Conservation (phyloP, 30 jellyfish, hydroid and myxozoan species). For the Turritopsis rubra region DNA sequence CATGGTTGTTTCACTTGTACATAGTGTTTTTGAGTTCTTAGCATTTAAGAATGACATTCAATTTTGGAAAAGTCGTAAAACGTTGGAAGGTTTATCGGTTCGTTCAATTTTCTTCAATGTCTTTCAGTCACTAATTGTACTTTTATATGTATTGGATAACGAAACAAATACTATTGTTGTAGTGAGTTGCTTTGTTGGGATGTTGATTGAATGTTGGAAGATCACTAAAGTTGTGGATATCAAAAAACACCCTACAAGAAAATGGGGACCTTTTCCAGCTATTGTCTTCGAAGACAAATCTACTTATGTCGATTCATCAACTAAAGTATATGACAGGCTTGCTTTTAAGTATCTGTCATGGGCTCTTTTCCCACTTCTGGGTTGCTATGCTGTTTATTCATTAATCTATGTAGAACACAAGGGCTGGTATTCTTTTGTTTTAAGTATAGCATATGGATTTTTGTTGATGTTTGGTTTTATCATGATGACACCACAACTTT, state of each 20-base stretch:
- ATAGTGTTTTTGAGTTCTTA: conserved; percentile 91
- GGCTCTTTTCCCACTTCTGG: conserved; percentile 80
- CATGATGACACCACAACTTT: conserved; percentile 99
- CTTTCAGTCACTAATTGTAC: conserved; percentile 87
- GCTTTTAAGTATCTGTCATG: conserved; percentile 90
- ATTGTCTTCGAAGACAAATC: conserved; percentile 72
- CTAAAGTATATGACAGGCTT: conserved; percentile 81
- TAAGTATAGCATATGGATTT: conserved; percentile 89
- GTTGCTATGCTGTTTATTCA: conserved; percentile 90
- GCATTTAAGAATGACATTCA: conserved; percentile 98
- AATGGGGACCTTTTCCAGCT: conserved; percentile 95
- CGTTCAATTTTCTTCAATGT: conserved; percentile 87
- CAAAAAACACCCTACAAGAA: conserved; percentile 34
- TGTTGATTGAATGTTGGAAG: conserved; percentile 90
- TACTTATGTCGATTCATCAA: conserved; percentile 68
- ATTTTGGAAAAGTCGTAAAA: conserved; percentile 87
- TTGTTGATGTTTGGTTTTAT: conserved; percentile 91
- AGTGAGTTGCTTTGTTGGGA: conserved; percentile 85
- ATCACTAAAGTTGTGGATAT: conserved; percentile 93
- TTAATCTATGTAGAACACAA: conserved; percentile 85
- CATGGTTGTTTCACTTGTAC: conserved; percentile 86
- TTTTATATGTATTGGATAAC: conserved; percentile 87
- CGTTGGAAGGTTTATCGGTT: conserved; percentile 95
- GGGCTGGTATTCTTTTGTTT: conserved; percentile 98
- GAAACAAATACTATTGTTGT: conserved; percentile 94